Evolutionary conservation across 1,140 invertebrate genomes (phyloP).

Genomic region (Phthorimaea operculella): DNA sequence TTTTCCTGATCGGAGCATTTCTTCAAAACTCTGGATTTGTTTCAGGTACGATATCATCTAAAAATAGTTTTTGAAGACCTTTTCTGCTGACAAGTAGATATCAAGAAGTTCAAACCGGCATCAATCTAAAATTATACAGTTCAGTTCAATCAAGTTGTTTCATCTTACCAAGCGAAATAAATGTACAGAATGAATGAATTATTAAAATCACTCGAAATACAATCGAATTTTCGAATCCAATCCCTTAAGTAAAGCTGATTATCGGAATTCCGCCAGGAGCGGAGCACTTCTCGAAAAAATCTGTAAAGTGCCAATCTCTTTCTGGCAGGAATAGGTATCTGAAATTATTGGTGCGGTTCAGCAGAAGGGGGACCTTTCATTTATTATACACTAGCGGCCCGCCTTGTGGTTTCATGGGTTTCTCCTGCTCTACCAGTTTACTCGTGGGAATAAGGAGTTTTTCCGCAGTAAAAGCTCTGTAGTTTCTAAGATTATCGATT

Average conservation of each 20-base stretch:
- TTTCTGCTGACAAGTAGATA: too few relatives aligned
- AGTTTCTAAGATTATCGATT: too few relatives aligned
- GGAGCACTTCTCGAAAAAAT: slow-evolving; percentile 46
- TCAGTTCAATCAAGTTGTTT: slow-evolving; percentile 27
- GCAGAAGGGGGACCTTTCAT: slow-evolving; percentile 41
- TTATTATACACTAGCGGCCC: slow-evolving; percentile 31
- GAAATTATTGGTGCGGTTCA: slow-evolving; percentile 35
- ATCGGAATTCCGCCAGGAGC: slow-evolving; percentile 44
- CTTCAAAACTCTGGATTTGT: too few relatives aligned
- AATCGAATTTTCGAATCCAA: slow-evolving; percentile 59
- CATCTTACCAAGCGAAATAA: slow-evolving; percentile 17
- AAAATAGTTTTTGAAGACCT: too few relatives aligned
- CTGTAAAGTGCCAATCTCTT: slow-evolving; percentile 57
- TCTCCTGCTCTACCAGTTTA: too few relatives aligned
- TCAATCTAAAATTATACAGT: not conserved
- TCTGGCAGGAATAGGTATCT: slow-evolving; percentile 22
- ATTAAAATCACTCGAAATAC: slow-evolving; percentile 62
- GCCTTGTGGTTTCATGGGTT: too few relatives aligned
- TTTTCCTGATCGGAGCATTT: too few relatives aligned
- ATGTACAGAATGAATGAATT: slow-evolving; percentile 50
- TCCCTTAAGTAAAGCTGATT: slow-evolving; percentile 65
- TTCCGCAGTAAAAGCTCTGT: too few relatives aligned
- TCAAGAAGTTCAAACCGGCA: too few relatives aligned
- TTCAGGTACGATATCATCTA: too few relatives aligned
- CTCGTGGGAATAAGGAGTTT: too few relatives aligned